phyloP scores from a whole-genome alignment of 2,888 invertebrate genomes.

The Seira sanloemensis region DNA sequence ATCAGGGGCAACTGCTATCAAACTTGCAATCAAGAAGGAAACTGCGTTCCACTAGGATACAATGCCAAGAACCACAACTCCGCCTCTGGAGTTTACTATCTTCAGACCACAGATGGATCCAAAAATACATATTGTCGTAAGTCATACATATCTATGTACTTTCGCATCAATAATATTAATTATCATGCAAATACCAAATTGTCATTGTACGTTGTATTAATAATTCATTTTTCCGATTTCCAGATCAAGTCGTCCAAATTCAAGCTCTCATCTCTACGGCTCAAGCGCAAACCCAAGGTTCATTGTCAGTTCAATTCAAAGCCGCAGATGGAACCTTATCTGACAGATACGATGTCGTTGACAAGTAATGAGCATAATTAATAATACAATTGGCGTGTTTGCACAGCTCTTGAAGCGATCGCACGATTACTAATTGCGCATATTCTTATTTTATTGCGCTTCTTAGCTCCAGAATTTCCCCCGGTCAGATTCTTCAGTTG shows the following conservation, averaged over 20 bases:
- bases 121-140: constrained; percentile 68
- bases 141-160: constrained; percentile 12
- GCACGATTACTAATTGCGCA: neutral
- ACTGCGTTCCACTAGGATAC: constrained; percentile 67
- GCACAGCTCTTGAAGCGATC: neutral
- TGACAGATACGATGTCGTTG: constrained; percentile 50
- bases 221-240: constrained; percentile 10
- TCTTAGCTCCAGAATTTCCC: constrained; percentile 58
- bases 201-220: neutral
- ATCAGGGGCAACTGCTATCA: constrained; percentile 69
- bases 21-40: constrained; percentile 57
- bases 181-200: neutral
- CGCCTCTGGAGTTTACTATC: constrained; percentile 64
- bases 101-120: constrained; percentile 67
- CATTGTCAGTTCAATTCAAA: constrained; percentile 59
- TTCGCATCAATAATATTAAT: neutral
- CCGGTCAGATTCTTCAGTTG: constrained; percentile 57
- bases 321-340: constrained; percentile 59
- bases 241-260: constrained; percentile 69
- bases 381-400: neutral
- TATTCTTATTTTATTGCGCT: neutral
- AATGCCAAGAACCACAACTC: constrained; percentile 38
- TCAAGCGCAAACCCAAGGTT: constrained; percentile 65
- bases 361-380: constrained; percentile 38
- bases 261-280: constrained; percentile 50